Percentiles rank a stretch among this genome's conserved stretches.
Conservation (phyloP, 2,113 vertebrate species). For the Solea solea region DNA sequence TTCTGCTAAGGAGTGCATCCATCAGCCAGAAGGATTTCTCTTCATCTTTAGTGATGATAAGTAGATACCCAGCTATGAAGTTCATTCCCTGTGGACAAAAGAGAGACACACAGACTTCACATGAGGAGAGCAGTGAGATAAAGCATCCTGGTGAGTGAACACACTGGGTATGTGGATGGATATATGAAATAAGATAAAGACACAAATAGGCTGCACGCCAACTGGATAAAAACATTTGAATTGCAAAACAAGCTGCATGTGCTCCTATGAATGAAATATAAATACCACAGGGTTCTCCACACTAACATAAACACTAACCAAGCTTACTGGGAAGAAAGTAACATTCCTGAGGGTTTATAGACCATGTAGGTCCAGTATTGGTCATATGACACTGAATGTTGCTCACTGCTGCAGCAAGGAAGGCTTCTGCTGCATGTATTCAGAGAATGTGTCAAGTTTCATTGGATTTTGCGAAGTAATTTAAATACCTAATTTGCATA, state of each 20-base stretch:
- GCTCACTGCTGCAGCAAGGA: too few relatives aligned
- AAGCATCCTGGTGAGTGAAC: background rate
- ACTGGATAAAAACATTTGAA: constrained; percentile 29
- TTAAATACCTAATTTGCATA: too few relatives aligned
- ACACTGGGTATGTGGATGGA: background rate
- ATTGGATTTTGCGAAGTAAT: too few relatives aligned
- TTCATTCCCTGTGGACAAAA: constrained; percentile 92
- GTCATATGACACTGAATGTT: too few relatives aligned
- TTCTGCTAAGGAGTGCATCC: constrained; percentile 90
- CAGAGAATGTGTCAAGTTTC: too few relatives aligned
- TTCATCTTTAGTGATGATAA: constrained; percentile 92
- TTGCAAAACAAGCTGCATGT: constrained; percentile 18
- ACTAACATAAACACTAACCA: background rate
- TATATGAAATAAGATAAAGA: background rate
- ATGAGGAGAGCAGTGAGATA: background rate
- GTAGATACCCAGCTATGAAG: constrained; percentile 92
- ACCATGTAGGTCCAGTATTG: too few relatives aligned
- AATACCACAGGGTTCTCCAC: background rate
- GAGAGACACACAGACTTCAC: constrained; percentile 16
- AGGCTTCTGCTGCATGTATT: too few relatives aligned
- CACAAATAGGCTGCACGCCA: background rate
- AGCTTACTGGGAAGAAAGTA: background rate
- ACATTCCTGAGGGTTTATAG: too few relatives aligned
- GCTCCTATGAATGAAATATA: constrained; percentile 26
- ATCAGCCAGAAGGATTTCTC: constrained; percentile 97